Base-by-base conservation (phyloP, 2,113 vertebrate species). In the Notiomystis cincta region DNA sequence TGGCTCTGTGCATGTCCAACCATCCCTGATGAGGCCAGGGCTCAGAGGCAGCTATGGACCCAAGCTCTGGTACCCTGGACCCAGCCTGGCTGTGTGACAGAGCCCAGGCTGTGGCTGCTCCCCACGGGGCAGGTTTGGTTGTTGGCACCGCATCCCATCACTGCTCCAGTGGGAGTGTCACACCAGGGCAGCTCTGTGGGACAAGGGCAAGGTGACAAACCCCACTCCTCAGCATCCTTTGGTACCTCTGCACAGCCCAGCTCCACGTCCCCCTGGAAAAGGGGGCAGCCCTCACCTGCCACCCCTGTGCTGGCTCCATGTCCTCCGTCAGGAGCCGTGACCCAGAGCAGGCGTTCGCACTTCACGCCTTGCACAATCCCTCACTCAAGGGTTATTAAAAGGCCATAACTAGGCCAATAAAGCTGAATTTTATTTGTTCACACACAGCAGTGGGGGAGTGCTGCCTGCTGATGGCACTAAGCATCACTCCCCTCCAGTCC, bases 141-240 rank as follows among this genome's bases (percentile, higher is more conserved):
- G 45, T 3, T 10, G 2, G 44, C 83, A 57, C 37, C 1, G 0
- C 0, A 20, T 31, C 58, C 60, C 10, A 50, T 18, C 50, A 50
- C 48, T 0, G 1, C 21, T 10, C 2, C 0, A 0, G 37, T 2
- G 2, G 40, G 37, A 25, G 10, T 2, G 6, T 10, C 24, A 2
- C 7, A 0, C 3, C 7, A 3, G 42, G 62, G 19, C 69, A 45
- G 73, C 64, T 22, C 79, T 3, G 10, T 2, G 20, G 48, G 48
- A 27, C 0, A 0, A 4, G 38, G 38, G 17, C 17, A 28, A 31
- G 82, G 42, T 13, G 67, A 45, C 50, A 61, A 83, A 58, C 11
- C 23, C 37, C 9, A 2, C 9, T 51, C 3, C 30, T 0, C 16
- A 57, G 72, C 45, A 12, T 5, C 33, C 2, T 1, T 8, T 4